phyloP scores from a whole-genome alignment of 2,888 invertebrate species.

The Hemithea aestivaria region DNA sequence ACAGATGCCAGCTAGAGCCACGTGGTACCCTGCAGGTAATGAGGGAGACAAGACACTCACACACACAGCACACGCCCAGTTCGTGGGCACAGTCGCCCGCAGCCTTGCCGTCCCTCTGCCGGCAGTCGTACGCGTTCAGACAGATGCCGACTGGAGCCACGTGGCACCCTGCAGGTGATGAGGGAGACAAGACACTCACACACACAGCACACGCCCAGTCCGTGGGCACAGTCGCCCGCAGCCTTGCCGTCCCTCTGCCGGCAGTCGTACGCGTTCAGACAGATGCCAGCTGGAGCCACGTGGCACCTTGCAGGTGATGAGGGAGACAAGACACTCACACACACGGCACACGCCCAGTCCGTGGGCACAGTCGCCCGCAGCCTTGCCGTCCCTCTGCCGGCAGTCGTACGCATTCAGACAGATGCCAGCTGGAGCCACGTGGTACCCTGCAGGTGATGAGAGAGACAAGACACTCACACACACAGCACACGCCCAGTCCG shows the following conservation, averaged over 20 bases:
- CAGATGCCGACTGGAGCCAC: constrained; percentile 87
- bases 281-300: no score
- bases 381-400: no score
- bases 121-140: constrained; percentile 91
- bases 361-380: no score
- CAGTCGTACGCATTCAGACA: no score
- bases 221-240: no score
- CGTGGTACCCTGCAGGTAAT: constrained; percentile 82
- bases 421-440: no score
- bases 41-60: no score
- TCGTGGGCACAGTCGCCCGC: constrained; percentile 89
- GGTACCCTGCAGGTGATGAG: no score
- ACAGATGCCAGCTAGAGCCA: constrained; percentile 86
- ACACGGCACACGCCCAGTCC: constrained; percentile 91
- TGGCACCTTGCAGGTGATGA: no score
- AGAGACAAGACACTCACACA: constrained; percentile 89
- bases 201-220: constrained; percentile 89
- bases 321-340: constrained; percentile 88
- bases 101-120: constrained; percentile 83
- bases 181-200: constrained; percentile 89
- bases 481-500: constrained; percentile 91
- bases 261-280: no score
- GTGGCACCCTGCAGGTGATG: constrained; percentile 82
- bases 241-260: no score
- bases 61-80: constrained; percentile 91